Base-by-base conservation (phyloP, 2,888 invertebrate genomes). In the Ceriagrion tenellum region DNA sequence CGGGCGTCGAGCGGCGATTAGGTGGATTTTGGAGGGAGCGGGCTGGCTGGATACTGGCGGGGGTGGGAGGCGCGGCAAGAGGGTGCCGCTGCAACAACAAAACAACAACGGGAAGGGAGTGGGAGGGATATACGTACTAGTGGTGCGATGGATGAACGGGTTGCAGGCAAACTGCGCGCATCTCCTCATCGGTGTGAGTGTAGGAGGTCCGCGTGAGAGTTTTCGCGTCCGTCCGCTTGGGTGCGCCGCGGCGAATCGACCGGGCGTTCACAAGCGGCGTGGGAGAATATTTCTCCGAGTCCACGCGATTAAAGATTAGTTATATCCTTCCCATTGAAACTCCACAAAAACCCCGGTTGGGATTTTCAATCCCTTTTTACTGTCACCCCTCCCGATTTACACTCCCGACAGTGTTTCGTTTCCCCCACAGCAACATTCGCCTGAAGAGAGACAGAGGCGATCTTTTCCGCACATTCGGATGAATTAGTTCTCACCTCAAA, bases 301-400 rank as follows among this genome's bases (percentile, higher is more conserved):
- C 63, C 69, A 74, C 69, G 93, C 93, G 93, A 93, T 93, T 93
- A 93, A 93, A 69, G 93, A 93, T 93, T 93, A 93, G 93, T 93
- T 93, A 69, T 93, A 93, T 93, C 47, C 93, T 13, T 93, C 35
- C 93, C 69, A 47, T 93, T 93, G 93, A 93, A 69, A 69, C 74
- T 93, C 40, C 93, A 93, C 93, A 93, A 93, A 93, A 93, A 40
- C 93, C 93, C 59, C 16, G 8, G 18, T 4, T 69, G 69, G 93
- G 63, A 47, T 93, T 69, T 93, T 47, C 93, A 47, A 69, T 47
- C 69, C 35, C 40, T 47, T 63, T 59, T 81, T 81, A 81, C 81
- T n/a, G n/a, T 10, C n/a, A 20, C 69, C 69, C 35, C 81, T 35
- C 13, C 16, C 81, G n/a, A 1, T 69, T 69, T 4, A 35, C 30